Evolutionary conservation across 2,113 vertebrate species (phyloP), one percentile per base, ranked within the genome.

Genomic region (Cyprinodon variegatus): DNA sequence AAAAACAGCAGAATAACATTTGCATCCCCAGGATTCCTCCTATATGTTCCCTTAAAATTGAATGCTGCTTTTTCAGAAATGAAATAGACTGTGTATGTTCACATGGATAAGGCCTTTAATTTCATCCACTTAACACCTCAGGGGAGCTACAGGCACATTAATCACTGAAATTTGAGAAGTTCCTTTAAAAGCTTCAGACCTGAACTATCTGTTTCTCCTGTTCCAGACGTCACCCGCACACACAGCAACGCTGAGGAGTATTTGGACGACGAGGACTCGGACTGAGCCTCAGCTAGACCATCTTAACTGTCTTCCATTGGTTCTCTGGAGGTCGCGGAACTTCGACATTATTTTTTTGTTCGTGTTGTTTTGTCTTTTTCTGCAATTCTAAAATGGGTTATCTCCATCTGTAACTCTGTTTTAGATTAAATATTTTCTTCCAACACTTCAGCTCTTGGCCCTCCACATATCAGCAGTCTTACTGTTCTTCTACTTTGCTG

Each of bases 201-300:
- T 10, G 9, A 45, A 78, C 15, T 37, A 11, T n/a, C 59, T 6
- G 11, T 72, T 43, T 78, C 66, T 90, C 72, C 39, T 64, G 76
- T 92, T 81, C 36, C 81, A 98, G 97, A 88, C 84, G 75, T 94
- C 64, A 89, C 93, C 45, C 95, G 96, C 88, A 94, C 95, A 83
- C 92, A 94, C 86, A 98, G 96, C 93, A 97, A 99, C 29, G 97
- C 96, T 4, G 97, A 99, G 57, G 98, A 99, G 70, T 99, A 99
- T 92, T 94, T 99, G 61, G 98, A 99, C 6, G 98, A 99, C 46
- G 97, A 99, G 91, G 98, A 99, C 89, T 99, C 98, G 0, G 98
- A 99, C 92, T 99, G 94, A 95, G 79, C 38, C 3, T 10, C 3
- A 3, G 40, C 38, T 63, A 8, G 77, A 74, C 48, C 69, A 38